Evolutionary conservation across 2,797 vertebrate species (phyloP).

Genomic region (Pterois miles): DNA sequence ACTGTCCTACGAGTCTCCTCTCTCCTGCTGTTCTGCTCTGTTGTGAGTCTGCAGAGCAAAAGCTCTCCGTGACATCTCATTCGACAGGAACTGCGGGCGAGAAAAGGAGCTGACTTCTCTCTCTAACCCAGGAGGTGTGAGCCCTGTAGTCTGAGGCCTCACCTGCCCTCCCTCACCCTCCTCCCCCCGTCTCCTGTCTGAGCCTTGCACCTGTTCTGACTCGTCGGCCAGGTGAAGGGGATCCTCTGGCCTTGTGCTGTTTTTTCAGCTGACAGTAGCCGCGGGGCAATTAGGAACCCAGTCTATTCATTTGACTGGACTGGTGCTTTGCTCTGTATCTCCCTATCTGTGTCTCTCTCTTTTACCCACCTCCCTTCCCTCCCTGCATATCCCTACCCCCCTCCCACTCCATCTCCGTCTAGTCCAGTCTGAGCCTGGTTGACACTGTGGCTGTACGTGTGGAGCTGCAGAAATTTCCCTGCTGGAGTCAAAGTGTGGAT

Average conservation of each 20-base stretch:
- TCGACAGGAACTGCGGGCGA: conserved; percentile 14
- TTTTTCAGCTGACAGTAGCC: conserved; percentile 75
- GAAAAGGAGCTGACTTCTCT: conserved; percentile 7
- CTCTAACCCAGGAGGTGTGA: conserved; percentile 22
- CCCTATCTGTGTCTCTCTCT: conserved; percentile 34
- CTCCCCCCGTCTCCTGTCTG: conserved; percentile 39
- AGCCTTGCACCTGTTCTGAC: conserved; percentile 76
- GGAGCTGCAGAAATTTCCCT: conserved; percentile 55
- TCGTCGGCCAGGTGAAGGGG: conserved; percentile 73
- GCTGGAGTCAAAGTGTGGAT: conserved; percentile 56
- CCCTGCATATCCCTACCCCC: conserved; percentile 53
- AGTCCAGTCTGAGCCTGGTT: conserved; percentile 61
- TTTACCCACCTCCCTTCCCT: conserved; percentile 62
- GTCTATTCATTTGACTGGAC: conserved; percentile 70
- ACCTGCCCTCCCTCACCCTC: conserved; percentile 24
- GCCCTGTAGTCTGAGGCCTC: conserved; percentile 31
- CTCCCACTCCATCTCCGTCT: conserved; percentile 65
- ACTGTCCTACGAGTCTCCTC: conserved; percentile 56
- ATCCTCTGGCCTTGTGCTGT: conserved; percentile 54
- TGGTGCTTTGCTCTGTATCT: conserved; percentile 58
- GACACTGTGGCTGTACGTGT: conserved; percentile 60
- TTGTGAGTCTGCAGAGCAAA: conserved; percentile 40
- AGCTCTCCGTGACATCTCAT: conserved; percentile 41
- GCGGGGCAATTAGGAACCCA: conserved; percentile 55
- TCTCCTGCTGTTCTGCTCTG: conserved; percentile 52